These are phyloP conservation scores for Metridium senile DNA, from an alignment of 92 coral and sea anemone genomes.

Conservation along the genomic window DNA sequence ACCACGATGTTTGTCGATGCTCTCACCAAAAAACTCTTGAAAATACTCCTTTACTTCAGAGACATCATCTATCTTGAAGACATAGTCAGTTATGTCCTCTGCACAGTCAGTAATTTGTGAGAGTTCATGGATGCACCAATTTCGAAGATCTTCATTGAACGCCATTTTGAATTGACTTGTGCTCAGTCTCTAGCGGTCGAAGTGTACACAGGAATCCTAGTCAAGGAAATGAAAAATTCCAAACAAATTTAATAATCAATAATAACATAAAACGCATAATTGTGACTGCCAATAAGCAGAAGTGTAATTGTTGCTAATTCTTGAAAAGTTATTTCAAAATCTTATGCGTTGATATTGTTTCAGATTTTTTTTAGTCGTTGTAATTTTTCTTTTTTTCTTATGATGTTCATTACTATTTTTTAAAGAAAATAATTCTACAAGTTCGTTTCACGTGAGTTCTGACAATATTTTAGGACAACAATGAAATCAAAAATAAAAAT, in stretches of 20 bases:
- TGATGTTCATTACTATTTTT: no score
- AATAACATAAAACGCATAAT: not conserved
- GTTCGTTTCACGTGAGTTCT: no score
- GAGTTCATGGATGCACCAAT: constrained; percentile 82
- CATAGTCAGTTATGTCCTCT: constrained; percentile 70
- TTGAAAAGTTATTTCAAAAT: no score
- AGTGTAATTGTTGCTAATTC: no score
- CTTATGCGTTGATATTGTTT: no score
- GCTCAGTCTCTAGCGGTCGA: not conserved
- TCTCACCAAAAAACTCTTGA: constrained; percentile 68
- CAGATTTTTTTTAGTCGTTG: no score
- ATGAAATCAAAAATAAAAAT: no score
- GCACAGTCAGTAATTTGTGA: constrained; percentile 80
- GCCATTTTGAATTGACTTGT: constrained; percentile 69
- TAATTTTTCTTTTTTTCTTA: no score
- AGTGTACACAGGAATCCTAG: constrained; percentile 16
- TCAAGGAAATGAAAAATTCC: not conserved
- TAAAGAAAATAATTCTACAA: no score
- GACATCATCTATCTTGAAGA: constrained; percentile 66
- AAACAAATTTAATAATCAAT: not conserved
- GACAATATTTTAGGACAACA: no score
- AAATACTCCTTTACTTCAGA: constrained; percentile 70
- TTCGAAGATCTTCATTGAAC: constrained; percentile 51
- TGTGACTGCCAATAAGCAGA: not conserved
- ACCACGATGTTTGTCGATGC: constrained; percentile 49